Evolutionary conservation across 2,888 invertebrate genomes (phyloP).

Genomic region (Papilio protenor): DNA sequence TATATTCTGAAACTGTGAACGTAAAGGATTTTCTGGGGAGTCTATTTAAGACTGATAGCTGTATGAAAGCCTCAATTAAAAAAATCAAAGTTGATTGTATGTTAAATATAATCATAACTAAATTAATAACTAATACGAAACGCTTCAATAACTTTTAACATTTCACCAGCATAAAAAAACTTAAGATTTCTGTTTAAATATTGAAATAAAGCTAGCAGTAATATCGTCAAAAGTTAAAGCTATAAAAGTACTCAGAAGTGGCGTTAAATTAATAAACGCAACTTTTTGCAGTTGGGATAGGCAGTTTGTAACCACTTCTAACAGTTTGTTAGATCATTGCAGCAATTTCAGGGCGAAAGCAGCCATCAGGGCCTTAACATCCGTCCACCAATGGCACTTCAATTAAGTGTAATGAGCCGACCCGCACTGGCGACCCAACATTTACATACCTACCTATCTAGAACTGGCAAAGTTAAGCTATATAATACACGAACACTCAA

Average conservation of each 20-base stretch:
- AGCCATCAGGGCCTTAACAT: constrained; percentile 70
- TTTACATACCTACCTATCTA: constrained; percentile 60
- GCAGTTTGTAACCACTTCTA: constrained; percentile 55
- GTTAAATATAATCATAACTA: neutral
- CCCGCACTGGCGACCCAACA: constrained; percentile 63
- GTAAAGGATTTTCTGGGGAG: neutral
- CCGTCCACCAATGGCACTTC: constrained; percentile 80
- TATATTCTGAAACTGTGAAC: neutral
- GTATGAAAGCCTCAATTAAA: neutral
- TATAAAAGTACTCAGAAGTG: constrained; percentile 34
- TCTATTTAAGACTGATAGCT: neutral
- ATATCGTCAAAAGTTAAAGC: constrained; percentile 25
- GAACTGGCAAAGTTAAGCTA: constrained; percentile 33
- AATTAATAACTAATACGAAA: neutral
- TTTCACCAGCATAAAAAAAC: neutral
- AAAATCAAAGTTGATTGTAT: neutral
- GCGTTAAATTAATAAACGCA: constrained; percentile 43
- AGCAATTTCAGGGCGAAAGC: constrained; percentile 69
- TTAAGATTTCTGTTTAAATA: constrained; percentile 2
- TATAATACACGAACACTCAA: constrained; percentile 21
- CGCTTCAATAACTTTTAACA: neutral
- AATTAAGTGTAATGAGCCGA: constrained; percentile 82
- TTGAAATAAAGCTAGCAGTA: constrained; percentile 23
- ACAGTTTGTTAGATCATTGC: constrained; percentile 70
- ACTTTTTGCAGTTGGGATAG: constrained; percentile 39